Conservation (phyloP, 2,113 vertebrate species). For the Amphilophus citrinellus region DNA sequence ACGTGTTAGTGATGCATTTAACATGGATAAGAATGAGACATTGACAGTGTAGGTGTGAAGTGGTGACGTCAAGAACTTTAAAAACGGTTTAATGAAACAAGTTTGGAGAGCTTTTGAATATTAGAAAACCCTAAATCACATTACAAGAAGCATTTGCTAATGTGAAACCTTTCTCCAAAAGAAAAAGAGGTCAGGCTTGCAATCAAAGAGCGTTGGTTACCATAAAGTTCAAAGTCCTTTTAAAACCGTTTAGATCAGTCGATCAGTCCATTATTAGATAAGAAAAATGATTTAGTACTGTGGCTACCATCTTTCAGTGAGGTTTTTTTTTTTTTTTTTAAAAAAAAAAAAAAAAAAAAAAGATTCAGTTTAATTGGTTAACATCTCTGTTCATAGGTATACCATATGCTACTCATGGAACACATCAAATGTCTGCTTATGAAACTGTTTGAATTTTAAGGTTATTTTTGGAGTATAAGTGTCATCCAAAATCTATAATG, state of each 20-base stretch:
- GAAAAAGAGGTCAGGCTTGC: not conserved
- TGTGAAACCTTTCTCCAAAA: not conserved
- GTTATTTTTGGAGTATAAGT: not conserved
- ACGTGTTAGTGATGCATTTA: too few relatives aligned
- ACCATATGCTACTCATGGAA: fast-evolving
- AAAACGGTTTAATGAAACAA: too few relatives aligned
- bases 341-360: too few relatives aligned
- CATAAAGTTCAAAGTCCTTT: not conserved
- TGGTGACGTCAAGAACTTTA: not conserved
- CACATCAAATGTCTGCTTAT: not conserved
- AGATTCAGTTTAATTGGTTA: not conserved
- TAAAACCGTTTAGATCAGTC: not conserved
- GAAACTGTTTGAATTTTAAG: not conserved
- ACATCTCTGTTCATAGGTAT: not conserved
- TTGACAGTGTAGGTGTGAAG: fast-evolving
- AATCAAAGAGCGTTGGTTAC: not conserved
- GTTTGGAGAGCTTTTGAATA: too few relatives aligned
- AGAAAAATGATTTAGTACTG: not conserved
- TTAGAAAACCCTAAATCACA: not conserved
- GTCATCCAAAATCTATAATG: not conserved
- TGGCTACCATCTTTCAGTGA: not conserved
- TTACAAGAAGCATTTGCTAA: not conserved
- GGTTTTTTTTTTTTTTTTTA: too few relatives aligned
- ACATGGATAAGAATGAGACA: not conserved
- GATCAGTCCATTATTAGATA: not conserved